Percentiles rank a stretch among this genome's conserved stretches.
phyloP scores from a whole-genome alignment of 2,797 vertebrate species.

The Sebastes glaucus region DNA sequence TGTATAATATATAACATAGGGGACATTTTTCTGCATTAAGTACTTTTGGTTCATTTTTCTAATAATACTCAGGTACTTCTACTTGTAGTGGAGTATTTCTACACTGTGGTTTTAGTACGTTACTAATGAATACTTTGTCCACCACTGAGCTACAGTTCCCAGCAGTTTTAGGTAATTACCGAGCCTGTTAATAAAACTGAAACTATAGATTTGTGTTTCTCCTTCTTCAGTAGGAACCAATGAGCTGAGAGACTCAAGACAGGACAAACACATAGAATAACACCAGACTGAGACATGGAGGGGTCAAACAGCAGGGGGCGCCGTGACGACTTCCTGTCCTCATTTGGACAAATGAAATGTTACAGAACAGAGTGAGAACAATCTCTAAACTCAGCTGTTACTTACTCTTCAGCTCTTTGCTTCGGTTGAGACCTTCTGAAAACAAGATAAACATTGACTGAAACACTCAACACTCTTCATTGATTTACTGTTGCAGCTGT shows the following conservation, averaged over 20 bases:
- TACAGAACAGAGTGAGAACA: slow-evolving; percentile 35
- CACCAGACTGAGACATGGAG: background rate
- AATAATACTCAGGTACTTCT: background rate
- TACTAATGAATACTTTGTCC: background rate
- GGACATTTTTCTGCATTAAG: too few relatives aligned
- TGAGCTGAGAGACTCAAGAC: background rate
- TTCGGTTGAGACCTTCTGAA: slow-evolving; percentile 86
- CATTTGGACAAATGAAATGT: slow-evolving; percentile 41
- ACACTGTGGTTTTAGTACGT: too few relatives aligned
- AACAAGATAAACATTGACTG: slow-evolving; percentile 50
- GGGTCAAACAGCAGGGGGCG: slow-evolving; percentile 22
- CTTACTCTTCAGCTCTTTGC: slow-evolving; percentile 86
- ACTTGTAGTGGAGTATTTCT: too few relatives aligned
- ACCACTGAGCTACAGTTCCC: too few relatives aligned
- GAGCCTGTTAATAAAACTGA: too few relatives aligned
- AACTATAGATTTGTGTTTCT: too few relatives aligned
- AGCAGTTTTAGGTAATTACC: too few relatives aligned
- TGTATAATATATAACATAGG: too few relatives aligned
- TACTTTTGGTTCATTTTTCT: background rate
- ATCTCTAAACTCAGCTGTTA: slow-evolving; percentile 66
- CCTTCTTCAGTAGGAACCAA: too few relatives aligned
- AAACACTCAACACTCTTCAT: background rate
- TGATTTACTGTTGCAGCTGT: background rate
- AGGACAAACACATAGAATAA: background rate
- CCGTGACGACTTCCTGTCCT: slow-evolving; percentile 20